These are phyloP conservation scores for Orientallactaga sibirica DNA, from an alignment of 2,797 vertebrate genomes.

Conservation along the genomic window DNA sequence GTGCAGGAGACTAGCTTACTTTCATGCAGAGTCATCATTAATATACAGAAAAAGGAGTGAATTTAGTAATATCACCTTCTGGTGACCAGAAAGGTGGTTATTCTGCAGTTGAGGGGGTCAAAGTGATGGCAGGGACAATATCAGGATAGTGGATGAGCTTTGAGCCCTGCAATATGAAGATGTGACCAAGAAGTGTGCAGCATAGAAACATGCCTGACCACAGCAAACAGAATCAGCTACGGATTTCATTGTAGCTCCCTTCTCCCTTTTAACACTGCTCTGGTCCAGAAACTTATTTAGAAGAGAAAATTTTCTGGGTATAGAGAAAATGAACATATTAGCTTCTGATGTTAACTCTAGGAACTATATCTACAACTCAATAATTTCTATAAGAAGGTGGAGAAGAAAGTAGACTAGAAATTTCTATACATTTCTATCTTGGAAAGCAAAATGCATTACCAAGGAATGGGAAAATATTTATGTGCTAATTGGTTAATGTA, in stretches of 20 bases:
- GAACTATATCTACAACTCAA: not conserved
- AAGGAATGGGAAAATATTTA: not conserved
- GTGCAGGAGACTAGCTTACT: not conserved
- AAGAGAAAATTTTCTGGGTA: not conserved
- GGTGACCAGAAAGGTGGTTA: not conserved
- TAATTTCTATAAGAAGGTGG: conserved; percentile 9
- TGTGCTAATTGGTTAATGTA: not conserved
- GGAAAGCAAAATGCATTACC: not conserved
- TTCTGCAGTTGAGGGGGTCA: not conserved
- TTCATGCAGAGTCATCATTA: not conserved
- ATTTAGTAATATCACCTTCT: not conserved
- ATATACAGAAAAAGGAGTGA: not conserved
- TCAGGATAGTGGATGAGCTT: not conserved
- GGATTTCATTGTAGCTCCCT: not conserved
- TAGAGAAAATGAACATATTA: not conserved
- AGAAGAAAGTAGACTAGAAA: not conserved
- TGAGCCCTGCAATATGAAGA: not conserved
- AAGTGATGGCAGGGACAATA: not conserved
- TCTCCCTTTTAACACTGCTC: not conserved
- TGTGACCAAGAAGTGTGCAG: not conserved
- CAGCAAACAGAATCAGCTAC: not conserved
- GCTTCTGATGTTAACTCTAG: not conserved
- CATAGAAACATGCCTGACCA: not conserved
- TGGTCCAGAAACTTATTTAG: not conserved
- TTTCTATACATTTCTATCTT: not conserved